These are phyloP conservation scores for Mastigias papua DNA, from an alignment of 30 jellyfish, hydroid and myxozoan species.

Conservation along the genomic window DNA sequence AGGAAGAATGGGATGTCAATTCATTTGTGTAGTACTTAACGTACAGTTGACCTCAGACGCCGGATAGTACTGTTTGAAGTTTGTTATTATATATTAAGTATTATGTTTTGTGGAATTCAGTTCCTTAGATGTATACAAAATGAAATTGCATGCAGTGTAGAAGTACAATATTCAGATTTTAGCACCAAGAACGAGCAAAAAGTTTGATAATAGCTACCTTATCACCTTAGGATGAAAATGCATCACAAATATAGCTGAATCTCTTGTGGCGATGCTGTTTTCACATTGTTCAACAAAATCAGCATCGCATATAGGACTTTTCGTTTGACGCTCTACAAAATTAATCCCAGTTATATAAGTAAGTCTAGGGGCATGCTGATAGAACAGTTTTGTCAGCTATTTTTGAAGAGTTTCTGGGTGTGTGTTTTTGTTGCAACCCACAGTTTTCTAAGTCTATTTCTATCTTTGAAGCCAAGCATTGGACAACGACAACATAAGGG, in stretches of 20 bases:
- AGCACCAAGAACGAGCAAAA: background rate
- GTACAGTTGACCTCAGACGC: too few relatives aligned
- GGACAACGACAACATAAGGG: background rate
- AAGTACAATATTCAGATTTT: background rate
- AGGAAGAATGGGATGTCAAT: too few relatives aligned
- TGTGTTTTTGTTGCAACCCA: background rate
- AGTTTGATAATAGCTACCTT: background rate
- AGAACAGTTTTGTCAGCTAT: background rate
- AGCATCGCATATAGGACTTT: background rate
- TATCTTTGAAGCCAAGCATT: background rate
- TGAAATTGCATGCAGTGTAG: background rate
- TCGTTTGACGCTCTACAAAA: background rate
- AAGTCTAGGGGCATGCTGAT: background rate
- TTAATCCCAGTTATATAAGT: background rate
- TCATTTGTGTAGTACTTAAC: too few relatives aligned
- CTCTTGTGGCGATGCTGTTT: background rate
- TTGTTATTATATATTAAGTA: too few relatives aligned
- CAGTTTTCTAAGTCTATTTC: background rate
- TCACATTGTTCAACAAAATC: background rate
- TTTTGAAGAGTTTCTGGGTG: background rate
- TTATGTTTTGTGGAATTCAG: too few relatives aligned
- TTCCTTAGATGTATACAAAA: background rate
- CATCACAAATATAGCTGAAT: background rate
- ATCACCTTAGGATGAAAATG: background rate
- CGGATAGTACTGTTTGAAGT: too few relatives aligned